A percentile compares a stretch with the other conserved stretches of the same genome.
Evolutionary conservation across 2,888 invertebrate genomes (phyloP).

Genomic region (Andrena praecox): DNA sequence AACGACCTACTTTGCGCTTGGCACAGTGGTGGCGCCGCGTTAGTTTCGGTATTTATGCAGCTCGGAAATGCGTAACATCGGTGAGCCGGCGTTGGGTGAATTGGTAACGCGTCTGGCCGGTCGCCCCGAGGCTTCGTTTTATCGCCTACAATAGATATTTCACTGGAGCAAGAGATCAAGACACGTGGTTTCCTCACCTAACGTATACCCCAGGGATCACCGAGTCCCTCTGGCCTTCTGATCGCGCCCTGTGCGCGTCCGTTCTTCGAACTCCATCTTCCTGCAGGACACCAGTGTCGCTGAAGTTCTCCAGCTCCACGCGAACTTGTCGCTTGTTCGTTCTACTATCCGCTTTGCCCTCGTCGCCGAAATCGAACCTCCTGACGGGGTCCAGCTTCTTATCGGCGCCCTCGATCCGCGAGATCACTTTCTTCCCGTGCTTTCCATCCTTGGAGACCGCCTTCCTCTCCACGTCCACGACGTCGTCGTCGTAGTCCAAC

Average conservation of each 20-base stretch:
- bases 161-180: neutral
- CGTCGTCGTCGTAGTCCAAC: conserved; percentile 72
- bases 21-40: too few relatives aligned
- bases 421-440: conserved; percentile 74
- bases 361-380: conserved; percentile 68
- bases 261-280: conserved; percentile 76
- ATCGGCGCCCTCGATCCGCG: conserved; percentile 75
- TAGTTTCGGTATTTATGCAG: too few relatives aligned
- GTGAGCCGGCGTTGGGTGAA: too few relatives aligned
- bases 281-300: conserved; percentile 78
- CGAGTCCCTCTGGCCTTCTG: conserved; percentile 72
- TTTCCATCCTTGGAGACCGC: conserved; percentile 66
- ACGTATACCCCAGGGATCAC: conserved; percentile 79
- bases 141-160: too few relatives aligned
- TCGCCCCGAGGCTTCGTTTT: too few relatives aligned
- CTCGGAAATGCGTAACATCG: too few relatives aligned
- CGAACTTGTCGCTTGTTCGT: conserved; percentile 76
- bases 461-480: conserved; percentile 75
- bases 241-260: conserved; percentile 69
- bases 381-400: conserved; percentile 66
- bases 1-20: too few relatives aligned
- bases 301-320: conserved; percentile 80
- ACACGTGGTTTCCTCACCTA: conserved; percentile 67
- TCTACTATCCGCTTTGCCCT: conserved; percentile 66
- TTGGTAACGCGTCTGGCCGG: too few relatives aligned